These are phyloP conservation scores for Sebastes nivosus DNA, from an alignment of 2,797 vertebrate genomes.

Conservation along the genomic window DNA sequence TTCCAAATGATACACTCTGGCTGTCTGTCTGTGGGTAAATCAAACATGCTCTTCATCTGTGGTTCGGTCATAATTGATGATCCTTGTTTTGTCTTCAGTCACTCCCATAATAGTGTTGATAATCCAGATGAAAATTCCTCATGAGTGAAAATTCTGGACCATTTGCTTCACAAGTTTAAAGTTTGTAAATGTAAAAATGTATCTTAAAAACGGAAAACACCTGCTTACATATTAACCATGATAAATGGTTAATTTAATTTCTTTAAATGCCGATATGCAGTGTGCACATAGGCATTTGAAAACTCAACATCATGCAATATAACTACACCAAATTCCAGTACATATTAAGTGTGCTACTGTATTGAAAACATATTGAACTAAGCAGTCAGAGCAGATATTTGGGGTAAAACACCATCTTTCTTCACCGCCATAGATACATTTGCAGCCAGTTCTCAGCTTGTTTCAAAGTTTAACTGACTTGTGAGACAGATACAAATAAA, in stretches of 20 bases:
- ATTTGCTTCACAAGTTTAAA: constrained; percentile 2
- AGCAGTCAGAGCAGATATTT: neutral
- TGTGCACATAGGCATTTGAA: neutral
- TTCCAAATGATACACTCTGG: neutral
- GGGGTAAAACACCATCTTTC: neutral
- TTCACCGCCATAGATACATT: neutral
- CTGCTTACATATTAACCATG: neutral
- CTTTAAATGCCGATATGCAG: neutral
- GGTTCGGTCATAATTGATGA: neutral
- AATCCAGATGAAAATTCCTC: constrained; percentile 18
- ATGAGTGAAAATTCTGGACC: neutral
- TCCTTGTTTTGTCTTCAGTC: constrained; percentile 19
- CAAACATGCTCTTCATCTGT: constrained; percentile 30
- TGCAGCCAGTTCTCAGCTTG: neutral
- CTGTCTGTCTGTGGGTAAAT: neutral
- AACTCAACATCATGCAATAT: neutral
- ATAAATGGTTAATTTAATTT: neutral
- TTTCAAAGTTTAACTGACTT: neutral
- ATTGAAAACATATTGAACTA: neutral
- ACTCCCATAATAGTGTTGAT: neutral
- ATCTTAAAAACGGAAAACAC: neutral
- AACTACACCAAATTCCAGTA: neutral
- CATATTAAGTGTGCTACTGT: neutral
- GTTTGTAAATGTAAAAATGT: neutral
- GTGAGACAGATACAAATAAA: neutral